Conservation (phyloP, 2,113 vertebrate genomes). For the Fulica atra region DNA sequence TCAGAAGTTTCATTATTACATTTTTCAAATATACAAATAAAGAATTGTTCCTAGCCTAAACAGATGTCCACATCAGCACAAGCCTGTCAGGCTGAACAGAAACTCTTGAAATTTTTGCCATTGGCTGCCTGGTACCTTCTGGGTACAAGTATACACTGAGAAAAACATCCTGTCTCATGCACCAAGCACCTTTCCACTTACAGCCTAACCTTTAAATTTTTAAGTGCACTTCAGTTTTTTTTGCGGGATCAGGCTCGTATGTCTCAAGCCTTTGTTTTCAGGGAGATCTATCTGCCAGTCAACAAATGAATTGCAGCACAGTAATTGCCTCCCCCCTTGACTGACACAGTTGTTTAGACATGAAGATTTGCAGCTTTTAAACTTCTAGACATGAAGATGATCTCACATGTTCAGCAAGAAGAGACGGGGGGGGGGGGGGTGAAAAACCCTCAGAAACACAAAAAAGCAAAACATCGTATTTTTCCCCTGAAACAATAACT, state of each 20-base stretch:
- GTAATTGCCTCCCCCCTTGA: neutral
- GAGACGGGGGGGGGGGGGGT: neutral
- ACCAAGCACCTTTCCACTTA: neutral
- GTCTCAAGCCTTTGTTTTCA: slow-evolving; percentile 23
- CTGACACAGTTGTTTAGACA: slow-evolving; percentile 11
- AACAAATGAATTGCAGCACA: neutral
- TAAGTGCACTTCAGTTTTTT: neutral
- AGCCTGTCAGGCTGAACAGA: neutral
- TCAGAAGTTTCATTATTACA: neutral
- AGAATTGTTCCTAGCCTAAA: neutral
- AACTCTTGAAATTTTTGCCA: neutral
- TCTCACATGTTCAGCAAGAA: neutral
- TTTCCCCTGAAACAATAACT: neutral
- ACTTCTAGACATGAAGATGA: neutral
- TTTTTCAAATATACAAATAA: neutral
- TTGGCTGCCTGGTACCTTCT: slow-evolving; percentile 12
- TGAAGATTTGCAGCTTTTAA: slow-evolving; percentile 10
- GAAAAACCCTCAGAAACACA: neutral
- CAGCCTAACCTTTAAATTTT: slow-evolving; percentile 28
- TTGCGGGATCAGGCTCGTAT: neutral
- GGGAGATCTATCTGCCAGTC: slow-evolving; percentile 7
- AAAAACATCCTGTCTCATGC: neutral
- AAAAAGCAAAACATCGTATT: neutral
- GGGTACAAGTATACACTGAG: neutral
- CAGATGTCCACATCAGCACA: neutral